Evolutionary conservation across 2,797 vertebrate species (phyloP).

Genomic region (Fratercula arctica): DNA sequence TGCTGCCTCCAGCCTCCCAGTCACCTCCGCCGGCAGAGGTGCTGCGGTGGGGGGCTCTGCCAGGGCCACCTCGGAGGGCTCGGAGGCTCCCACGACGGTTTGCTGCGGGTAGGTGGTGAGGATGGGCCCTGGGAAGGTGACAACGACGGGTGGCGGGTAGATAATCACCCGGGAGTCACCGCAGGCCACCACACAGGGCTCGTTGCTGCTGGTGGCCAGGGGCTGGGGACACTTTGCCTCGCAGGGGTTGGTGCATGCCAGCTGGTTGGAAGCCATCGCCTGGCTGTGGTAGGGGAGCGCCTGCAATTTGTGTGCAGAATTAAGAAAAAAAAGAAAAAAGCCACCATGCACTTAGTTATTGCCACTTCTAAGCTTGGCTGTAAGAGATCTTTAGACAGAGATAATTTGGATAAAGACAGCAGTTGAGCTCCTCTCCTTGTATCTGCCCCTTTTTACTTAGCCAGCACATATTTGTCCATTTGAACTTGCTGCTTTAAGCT

Average conservation of each 20-base stretch:
- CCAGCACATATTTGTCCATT: not conserved
- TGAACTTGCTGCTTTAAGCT: not conserved
- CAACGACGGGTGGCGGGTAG: not conserved
- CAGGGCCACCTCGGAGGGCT: not conserved
- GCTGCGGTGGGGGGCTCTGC: not conserved
- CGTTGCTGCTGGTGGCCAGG: constrained; percentile 40
- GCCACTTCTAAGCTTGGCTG: fast-evolving
- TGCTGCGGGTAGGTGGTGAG: constrained; percentile 53
- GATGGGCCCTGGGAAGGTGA: constrained; percentile 64
- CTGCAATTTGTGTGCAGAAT: not conserved
- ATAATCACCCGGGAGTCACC: constrained; percentile 51
- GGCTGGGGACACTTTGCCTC: constrained; percentile 33
- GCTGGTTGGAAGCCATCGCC: constrained; percentile 16
- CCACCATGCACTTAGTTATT: not conserved
- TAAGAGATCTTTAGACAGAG: not conserved
- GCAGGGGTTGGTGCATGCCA: constrained; percentile 27
- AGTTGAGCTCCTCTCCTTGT: not conserved
- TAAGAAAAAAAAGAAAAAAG: not conserved
- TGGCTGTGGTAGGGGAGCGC: not conserved
- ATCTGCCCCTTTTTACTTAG: not conserved
- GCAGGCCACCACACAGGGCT: constrained; percentile 44
- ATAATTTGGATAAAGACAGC: no score
- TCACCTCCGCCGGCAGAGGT: not conserved
- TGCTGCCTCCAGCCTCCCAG: not conserved
- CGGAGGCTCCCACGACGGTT: constrained; percentile 22